Evolutionary conservation across 2,113 vertebrate genomes (phyloP).

Genomic region (Agapornis roseicollis): DNA sequence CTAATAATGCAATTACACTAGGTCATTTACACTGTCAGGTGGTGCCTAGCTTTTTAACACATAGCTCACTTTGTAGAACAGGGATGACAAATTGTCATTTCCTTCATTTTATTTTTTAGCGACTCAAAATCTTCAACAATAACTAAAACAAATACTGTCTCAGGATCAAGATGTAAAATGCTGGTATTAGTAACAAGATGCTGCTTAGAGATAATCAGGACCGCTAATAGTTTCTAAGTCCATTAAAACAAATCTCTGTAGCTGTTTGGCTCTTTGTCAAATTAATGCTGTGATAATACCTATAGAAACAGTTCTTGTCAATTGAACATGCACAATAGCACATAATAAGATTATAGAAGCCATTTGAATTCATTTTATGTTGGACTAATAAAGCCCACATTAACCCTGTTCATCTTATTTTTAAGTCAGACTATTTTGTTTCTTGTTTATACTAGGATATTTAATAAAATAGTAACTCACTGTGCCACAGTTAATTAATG

Average conservation of each 20-base stretch:
- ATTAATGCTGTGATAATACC: rapidly evolving
- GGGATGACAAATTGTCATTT: rapidly evolving
- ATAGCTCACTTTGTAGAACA: neutral
- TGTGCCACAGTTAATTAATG: neutral
- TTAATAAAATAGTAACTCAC: neutral
- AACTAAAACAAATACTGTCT: neutral
- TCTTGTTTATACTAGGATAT: neutral
- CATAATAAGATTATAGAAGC: neutral
- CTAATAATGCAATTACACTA: neutral
- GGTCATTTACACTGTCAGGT: neutral
- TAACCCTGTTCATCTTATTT: neutral
- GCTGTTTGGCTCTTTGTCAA: neutral
- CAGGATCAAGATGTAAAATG: neutral
- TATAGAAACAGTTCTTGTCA: neutral
- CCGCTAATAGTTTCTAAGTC: neutral
- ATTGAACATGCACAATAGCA: neutral
- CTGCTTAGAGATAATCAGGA: neutral
- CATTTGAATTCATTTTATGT: neutral
- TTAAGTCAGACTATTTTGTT: neutral
- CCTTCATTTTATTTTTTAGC: neutral
- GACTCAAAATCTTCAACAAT: neutral
- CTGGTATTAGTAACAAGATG: neutral
- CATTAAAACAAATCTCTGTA: neutral
- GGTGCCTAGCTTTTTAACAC: neutral
- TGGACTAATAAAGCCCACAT: neutral